Conservation (phyloP, 1,140 invertebrate genomes). For the Drosophila funebris region DNA sequence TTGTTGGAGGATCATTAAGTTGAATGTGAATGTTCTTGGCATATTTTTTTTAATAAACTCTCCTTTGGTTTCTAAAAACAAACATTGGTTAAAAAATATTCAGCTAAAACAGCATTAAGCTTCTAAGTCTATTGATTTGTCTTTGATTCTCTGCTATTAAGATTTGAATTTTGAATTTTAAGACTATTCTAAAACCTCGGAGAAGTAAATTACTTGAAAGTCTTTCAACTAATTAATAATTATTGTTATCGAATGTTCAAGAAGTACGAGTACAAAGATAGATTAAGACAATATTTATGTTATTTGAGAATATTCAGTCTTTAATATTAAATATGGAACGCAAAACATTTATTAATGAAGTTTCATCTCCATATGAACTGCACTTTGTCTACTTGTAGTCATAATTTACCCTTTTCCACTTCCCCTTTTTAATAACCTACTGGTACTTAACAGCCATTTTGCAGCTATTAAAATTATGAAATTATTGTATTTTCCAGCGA, state of each 20-base stretch:
- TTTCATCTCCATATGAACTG: neutral
- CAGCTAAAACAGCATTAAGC: too few relatives aligned
- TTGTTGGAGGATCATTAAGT: neutral
- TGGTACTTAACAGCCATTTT: constrained; percentile 38
- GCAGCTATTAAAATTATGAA: constrained; percentile 56
- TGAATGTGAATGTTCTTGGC: neutral
- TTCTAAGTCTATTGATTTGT: too few relatives aligned
- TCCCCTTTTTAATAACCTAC: neutral
- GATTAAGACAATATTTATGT: too few relatives aligned
- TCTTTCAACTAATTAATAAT: too few relatives aligned
- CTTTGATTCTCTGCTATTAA: too few relatives aligned
- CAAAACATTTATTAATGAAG: neutral
- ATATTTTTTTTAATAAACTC: constrained; percentile 67
- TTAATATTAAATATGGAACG: neutral
- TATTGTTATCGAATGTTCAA: too few relatives aligned
- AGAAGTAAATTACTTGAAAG: too few relatives aligned
- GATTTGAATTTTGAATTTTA: too few relatives aligned
- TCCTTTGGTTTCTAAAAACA: neutral
- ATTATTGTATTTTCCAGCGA: constrained; percentile 17
- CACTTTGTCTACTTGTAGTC: neutral
- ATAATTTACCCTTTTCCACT: constrained; percentile 12
- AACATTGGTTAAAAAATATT: neutral
- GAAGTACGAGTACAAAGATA: too few relatives aligned
- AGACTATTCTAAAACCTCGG: too few relatives aligned
- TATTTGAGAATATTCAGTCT: too few relatives aligned